Base-by-base conservation (phyloP, 2,888 invertebrate genomes). In the Phaedon cochleariae region DNA sequence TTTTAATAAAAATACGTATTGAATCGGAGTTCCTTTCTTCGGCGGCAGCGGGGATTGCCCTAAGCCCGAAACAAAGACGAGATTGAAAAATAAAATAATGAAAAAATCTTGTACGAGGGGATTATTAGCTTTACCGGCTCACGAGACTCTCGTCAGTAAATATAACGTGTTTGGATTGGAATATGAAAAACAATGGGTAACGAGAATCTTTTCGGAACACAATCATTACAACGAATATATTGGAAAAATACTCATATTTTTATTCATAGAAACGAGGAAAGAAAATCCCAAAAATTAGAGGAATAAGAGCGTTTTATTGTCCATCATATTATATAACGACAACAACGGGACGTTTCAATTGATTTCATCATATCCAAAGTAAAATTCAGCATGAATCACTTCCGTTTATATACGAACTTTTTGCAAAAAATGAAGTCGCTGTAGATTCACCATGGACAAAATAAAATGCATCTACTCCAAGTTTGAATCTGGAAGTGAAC, bases 1-100 rank as follows among this genome's bases (percentile, higher is more conserved):
- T 57, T 57, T 57, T 46, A 46, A 57, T 57, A 46, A 46, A 57
- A 57, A 45, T 29, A 17, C 20, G 29, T 41, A 20, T 46, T 45
- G 26, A 26, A 21, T 21, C 15, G 45, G 10, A 21, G 26, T 41
- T 26, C 21, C 45, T 22, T 26, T 31, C 45, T 57, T 9, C 22
- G 20, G n/a, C 15, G 10, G 41, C 21, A 26, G 22, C 22, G 22
- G 55, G 46, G 57, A 57, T 57, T 17, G 45, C 6, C 29, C 17
- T 57, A 17, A 57, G 26, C 57, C 46, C 45, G 18, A 34, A 54
- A 57, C 41, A 55, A 45, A 45, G 29, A 41, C 31, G 41, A 29
- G 45, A 46, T 29, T 45, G 46, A 46, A 57, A 57, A 26, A 45
- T 57, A 57, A 57, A 41, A 41, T 41, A 41, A 41, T 41, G 41